phyloP scores from a whole-genome alignment of 1,140 invertebrate species.

The Drosophila sp. region DNA sequence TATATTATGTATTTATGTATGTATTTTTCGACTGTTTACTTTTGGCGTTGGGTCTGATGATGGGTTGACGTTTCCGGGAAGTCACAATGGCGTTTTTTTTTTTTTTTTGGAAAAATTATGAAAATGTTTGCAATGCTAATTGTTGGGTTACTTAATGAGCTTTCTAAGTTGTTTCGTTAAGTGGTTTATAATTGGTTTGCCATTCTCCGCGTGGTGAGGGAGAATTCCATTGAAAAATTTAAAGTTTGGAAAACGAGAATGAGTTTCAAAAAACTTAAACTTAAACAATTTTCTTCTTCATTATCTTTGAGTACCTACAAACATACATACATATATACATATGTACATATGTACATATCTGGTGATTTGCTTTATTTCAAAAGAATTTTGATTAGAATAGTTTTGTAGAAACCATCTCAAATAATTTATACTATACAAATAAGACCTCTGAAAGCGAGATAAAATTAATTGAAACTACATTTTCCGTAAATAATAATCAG shows the following conservation, averaged over 20 bases:
- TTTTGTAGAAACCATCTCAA: not conserved
- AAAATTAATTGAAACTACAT: too few relatives aligned
- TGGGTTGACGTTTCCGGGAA: slow-evolving; percentile 67
- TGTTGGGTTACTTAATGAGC: slow-evolving; percentile 41
- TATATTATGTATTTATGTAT: not conserved
- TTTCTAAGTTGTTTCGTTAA: slow-evolving; percentile 34
- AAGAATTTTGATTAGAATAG: not conserved
- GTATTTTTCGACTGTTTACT: slow-evolving; percentile 37
- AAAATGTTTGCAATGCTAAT: slow-evolving; percentile 56
- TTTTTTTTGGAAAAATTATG: slow-evolving; percentile 29
- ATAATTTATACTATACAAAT: too few relatives aligned
- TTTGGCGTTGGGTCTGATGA: slow-evolving; percentile 9
- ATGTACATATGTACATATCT: too few relatives aligned
- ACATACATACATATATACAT: too few relatives aligned
- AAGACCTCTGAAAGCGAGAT: not conserved
- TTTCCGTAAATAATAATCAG: not conserved
- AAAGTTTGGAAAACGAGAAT: slow-evolving; percentile 1
- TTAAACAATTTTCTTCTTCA: too few relatives aligned
- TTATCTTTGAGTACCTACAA: too few relatives aligned
- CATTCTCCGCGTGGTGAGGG: not conserved
- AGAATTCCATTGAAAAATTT: slow-evolving; percentile 37
- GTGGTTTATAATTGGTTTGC: slow-evolving; percentile 41
- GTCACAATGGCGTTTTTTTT: slow-evolving; percentile 35
- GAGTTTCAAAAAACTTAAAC: not conserved
- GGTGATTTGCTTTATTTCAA: not conserved